phyloP scores from a whole-genome alignment of 2,888 invertebrate species.

The Plutella xylostella region DNA sequence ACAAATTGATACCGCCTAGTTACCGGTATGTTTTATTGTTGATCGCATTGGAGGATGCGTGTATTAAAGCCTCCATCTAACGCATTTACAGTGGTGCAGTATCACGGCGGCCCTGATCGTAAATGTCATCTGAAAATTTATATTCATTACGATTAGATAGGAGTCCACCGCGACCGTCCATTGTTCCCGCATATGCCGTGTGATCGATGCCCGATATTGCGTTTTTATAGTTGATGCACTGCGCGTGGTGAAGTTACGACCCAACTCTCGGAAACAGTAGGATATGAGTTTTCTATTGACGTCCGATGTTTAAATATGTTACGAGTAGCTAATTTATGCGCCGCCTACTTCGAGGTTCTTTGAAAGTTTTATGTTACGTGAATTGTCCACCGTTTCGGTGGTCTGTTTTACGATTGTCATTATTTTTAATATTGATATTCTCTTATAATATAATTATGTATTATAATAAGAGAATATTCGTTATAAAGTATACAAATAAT shows the following conservation, averaged over 20 bases:
- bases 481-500: too few relatives aligned
- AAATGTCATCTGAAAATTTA: constrained; percentile 70
- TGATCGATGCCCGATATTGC: constrained; percentile 63
- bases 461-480: too few relatives aligned
- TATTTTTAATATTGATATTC: too few relatives aligned
- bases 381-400: too few relatives aligned
- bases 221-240: constrained; percentile 49
- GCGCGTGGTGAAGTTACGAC: constrained; percentile 34
- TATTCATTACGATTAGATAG: constrained; percentile 70
- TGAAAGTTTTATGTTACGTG: constrained; percentile 38
- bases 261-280: constrained; percentile 36
- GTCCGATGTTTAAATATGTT: constrained; percentile 42
- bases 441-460: too few relatives aligned
- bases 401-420: too few relatives aligned
- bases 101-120: constrained; percentile 62
- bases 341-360: constrained; percentile 40
- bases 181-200: constrained; percentile 46
- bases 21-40: constrained; percentile 37
- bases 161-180: constrained; percentile 51
- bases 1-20: constrained; percentile 43
- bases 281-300: constrained; percentile 36
- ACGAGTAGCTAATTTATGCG: constrained; percentile 49
- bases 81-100: constrained; percentile 55
- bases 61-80: constrained; percentile 49
- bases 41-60: constrained; percentile 39